A percentile compares a stretch with the other conserved stretches of the same genome.
Evolutionary conservation across 2,797 vertebrate genomes (phyloP).

Genomic region (Microctenopoma lineatum): DNA sequence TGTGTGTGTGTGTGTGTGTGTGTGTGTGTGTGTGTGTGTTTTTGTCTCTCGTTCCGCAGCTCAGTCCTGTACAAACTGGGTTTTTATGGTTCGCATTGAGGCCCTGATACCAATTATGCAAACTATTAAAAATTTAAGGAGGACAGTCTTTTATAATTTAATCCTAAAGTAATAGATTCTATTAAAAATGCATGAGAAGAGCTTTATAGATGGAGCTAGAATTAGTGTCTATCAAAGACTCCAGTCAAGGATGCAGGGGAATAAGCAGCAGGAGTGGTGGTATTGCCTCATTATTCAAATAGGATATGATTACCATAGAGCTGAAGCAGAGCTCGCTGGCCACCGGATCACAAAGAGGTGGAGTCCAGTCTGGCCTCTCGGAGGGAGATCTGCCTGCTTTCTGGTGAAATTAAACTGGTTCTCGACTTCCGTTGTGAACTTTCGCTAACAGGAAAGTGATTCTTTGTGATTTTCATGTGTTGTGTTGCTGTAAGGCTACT

Average conservation of each 20-base stretch:
- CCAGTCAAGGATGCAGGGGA: slow-evolving; percentile 79
- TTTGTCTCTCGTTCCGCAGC: slow-evolving; percentile 58
- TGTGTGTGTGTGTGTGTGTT: slow-evolving; percentile 47
- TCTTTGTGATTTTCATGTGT: slow-evolving; percentile 47
- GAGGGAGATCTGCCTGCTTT: slow-evolving; percentile 22
- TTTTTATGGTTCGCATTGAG: slow-evolving; percentile 81
- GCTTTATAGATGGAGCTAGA: slow-evolving; percentile 88
- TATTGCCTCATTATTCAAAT: slow-evolving; percentile 86
- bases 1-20: slow-evolving; percentile 45
- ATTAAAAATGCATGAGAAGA: slow-evolving; percentile 88
- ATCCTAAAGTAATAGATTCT: slow-evolving; percentile 90
- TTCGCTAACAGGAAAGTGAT: slow-evolving; percentile 40
- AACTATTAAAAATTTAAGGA: slow-evolving; percentile 88
- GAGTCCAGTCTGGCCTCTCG: slow-evolving; percentile 13
- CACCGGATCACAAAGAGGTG: slow-evolving; percentile 59
- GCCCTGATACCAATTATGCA: slow-evolving; percentile 86
- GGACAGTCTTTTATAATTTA: slow-evolving; percentile 90
- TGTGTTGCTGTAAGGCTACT: slow-evolving; percentile 35
- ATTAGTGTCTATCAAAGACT: slow-evolving; percentile 87
- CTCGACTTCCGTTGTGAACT: slow-evolving; percentile 53
- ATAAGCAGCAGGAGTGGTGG: slow-evolving; percentile 70
- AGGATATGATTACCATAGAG: slow-evolving; percentile 79
- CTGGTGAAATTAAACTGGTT: slow-evolving; percentile 46
- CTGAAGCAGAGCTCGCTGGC: slow-evolving; percentile 52
- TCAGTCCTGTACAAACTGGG: slow-evolving; percentile 77